These are phyloP conservation scores for Cryptoblepharus egeriae DNA, from an alignment of 2,797 vertebrate genomes.

Conservation along the genomic window DNA sequence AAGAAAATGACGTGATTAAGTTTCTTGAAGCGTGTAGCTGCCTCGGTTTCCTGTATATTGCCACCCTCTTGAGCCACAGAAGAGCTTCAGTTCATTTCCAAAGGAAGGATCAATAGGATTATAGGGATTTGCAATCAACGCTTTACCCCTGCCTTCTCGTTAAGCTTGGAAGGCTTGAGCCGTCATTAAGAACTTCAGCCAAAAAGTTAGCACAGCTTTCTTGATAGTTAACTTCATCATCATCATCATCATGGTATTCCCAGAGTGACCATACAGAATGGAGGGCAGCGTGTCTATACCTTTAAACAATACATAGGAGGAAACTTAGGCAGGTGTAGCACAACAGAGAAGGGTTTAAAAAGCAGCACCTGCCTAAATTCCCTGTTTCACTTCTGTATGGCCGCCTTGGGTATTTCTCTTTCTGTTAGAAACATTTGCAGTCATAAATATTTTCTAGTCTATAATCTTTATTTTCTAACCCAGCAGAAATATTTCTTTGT, in stretches of 20 bases:
- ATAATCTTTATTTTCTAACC: neutral
- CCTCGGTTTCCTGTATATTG: slow-evolving; percentile 66
- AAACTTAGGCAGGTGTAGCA: too few relatives aligned
- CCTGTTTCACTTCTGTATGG: too few relatives aligned
- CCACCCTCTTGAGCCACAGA: slow-evolving; percentile 71
- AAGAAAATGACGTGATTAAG: slow-evolving; percentile 73
- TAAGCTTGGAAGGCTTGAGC: slow-evolving; percentile 70
- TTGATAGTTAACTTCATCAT: neutral
- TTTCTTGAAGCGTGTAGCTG: slow-evolving; percentile 72
- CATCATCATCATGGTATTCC: too few relatives aligned
- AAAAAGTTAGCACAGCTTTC: neutral
- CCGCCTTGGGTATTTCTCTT: neutral
- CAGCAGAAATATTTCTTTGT: too few relatives aligned
- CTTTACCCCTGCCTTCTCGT: slow-evolving; percentile 80
- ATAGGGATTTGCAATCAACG: slow-evolving; percentile 80
- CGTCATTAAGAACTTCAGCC: slow-evolving; percentile 32
- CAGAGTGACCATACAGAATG: too few relatives aligned
- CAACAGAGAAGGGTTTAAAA: too few relatives aligned
- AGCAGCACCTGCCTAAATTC: too few relatives aligned
- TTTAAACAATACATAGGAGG: too few relatives aligned
- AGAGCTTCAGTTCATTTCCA: slow-evolving; percentile 71
- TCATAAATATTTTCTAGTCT: neutral
- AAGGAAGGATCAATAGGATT: slow-evolving; percentile 84
- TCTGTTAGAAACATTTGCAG: too few relatives aligned
- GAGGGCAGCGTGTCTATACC: too few relatives aligned